Conservation (phyloP, 1,140 invertebrate species). For the Solen grandis region DNA sequence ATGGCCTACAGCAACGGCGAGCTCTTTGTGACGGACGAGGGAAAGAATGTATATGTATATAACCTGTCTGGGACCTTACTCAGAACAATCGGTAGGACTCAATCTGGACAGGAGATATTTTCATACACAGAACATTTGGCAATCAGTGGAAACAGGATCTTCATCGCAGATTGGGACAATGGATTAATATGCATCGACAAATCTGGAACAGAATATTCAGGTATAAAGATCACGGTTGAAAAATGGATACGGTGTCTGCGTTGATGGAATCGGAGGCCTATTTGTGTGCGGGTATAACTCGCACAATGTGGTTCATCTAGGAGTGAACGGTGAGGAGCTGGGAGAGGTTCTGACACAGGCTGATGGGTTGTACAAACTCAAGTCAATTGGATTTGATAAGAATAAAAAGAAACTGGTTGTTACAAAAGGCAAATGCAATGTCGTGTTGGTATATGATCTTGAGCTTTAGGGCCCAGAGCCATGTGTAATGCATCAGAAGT, state of each 20-base stretch:
- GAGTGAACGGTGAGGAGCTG: constrained; percentile 6
- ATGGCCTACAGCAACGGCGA: constrained; percentile 8
- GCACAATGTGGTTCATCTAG: constrained; percentile 18
- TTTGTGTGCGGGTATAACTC: constrained; percentile 16
- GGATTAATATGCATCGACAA: constrained; percentile 5
- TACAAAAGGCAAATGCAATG: neutral
- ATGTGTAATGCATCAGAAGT: too few relatives aligned
- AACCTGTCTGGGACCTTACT: constrained; percentile 11
- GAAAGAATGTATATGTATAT: neutral
- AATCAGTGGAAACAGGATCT: neutral
- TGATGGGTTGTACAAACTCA: neutral
- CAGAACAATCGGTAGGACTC: neutral
- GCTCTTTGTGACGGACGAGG: constrained; percentile 3
- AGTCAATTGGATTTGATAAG: constrained; percentile 2
- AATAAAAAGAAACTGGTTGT: neutral
- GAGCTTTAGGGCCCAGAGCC: too few relatives aligned
- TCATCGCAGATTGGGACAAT: neutral
- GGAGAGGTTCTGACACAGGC: neutral
- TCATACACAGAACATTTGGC: neutral
- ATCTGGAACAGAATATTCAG: neutral
- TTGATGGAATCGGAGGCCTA: constrained; percentile 1
- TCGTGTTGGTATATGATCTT: constrained; percentile 9
- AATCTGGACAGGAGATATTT: constrained; percentile 2
- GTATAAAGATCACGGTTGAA: neutral
- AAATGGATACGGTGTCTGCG: neutral